Base-by-base conservation (phyloP, 2,797 vertebrate species). In the Artibeus jamaicensis region DNA sequence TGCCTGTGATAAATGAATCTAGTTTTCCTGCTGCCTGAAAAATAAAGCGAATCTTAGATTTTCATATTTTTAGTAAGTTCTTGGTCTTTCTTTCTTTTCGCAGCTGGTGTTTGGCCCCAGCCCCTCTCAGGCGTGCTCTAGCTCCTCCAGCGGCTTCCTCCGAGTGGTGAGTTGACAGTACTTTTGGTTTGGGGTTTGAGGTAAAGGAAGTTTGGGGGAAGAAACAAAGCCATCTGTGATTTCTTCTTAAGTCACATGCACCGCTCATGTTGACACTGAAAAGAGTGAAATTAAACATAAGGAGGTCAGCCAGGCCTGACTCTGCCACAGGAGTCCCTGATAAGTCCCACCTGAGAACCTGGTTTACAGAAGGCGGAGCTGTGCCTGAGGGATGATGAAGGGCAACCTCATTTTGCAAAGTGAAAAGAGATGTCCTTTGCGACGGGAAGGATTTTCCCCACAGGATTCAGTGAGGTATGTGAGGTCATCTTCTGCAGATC, bases 131-230 rank as follows among this genome's bases (percentile, higher is more conserved):
- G 76, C 86, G 34, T 11, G 16, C 42, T 4, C 22, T 92, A 3
- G 74, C 12, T 94, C 96, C 73, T 29, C 55, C 53, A 21, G 44
- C 70, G 10, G 53, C 93, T 97, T 89, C 85, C 95, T 86, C 83
- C 32, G 88, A 78, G 70, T 96, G 83, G 65, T 95, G 79, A 94
- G 67, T 32, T 86, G 39, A 87, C 86, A 55, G 53, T 15, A 59
- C 91, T 76, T 95, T 42, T 26, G 37, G 32, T 90, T 94, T 97
- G 92, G 89, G 76, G 53, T 53, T 96, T 95, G 92, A 97, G 21
- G 42, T 37, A 89, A 53, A 70, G 85, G 55, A 96, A 94, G 67
- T 95, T 89, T 70, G 21, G 15, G 14, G 67, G 55, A 94, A 73
- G 74, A 91, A 96, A 62, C 53, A 42, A 87, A 67, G 22, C 24